phyloP scores from a whole-genome alignment of 2,888 invertebrate genomes.

The Lampropteryx suffumata region DNA sequence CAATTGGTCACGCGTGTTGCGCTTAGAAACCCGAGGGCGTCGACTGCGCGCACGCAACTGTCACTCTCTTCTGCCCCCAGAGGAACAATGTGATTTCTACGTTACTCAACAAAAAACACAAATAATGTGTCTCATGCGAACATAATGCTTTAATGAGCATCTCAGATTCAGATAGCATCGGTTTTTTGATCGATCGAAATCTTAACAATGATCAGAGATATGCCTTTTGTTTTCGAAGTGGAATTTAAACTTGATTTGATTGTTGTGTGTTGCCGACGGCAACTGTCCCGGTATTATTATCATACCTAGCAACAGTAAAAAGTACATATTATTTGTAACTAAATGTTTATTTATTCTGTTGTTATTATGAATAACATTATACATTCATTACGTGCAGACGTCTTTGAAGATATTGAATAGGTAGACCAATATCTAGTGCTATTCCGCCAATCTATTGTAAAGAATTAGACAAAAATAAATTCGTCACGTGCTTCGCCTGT shows the following conservation, averaged over 20 bases:
- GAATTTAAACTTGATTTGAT: constrained; percentile 6
- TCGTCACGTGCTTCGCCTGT: no score
- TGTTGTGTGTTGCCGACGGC: background rate
- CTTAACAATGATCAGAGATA: constrained; percentile 8
- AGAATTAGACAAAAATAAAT: no score
- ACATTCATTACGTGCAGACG: no score
- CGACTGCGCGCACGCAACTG: constrained; percentile 67
- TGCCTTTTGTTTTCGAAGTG: constrained; percentile 19
- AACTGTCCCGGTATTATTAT: no score
- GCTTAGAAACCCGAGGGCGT: constrained; percentile 69
- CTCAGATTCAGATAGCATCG: constrained; percentile 20
- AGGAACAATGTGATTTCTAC: constrained; percentile 72
- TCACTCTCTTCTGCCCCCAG: constrained; percentile 66
- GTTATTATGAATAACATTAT: no score
- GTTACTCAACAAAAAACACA: constrained; percentile 25
- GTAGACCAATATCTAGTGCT: no score
- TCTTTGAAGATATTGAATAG: no score
- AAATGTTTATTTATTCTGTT: no score
- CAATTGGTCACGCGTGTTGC: constrained; percentile 69
- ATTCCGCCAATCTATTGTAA: no score
- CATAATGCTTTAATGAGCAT: constrained; percentile 27
- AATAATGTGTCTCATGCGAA: constrained; percentile 29
- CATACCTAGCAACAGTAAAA: no score
- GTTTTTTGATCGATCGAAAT: constrained; percentile 22
- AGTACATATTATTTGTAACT: no score